Percentiles rank a stretch among this genome's conserved stretches.
These are phyloP conservation scores for Dendrophyllia cribrosa DNA, from an alignment of 64 coral and sea anemone genomes.

Conservation along the genomic window DNA sequence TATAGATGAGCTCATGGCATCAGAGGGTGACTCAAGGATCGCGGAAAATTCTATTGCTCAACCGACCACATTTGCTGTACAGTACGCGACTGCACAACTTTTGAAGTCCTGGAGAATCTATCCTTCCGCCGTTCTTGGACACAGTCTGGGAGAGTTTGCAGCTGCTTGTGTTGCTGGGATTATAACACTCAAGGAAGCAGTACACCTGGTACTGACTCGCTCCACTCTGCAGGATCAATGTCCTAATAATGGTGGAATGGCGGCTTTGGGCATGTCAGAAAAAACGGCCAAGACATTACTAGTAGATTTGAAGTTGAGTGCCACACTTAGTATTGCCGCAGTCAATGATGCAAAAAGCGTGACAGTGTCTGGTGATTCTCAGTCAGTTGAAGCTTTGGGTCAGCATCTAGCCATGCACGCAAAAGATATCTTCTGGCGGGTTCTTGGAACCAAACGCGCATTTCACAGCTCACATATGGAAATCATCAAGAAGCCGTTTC, in stretches of 20 bases:
- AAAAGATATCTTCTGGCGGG: slow-evolving; percentile 63
- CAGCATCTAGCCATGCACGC: slow-evolving; percentile 36
- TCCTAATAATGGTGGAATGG: slow-evolving; percentile 70
- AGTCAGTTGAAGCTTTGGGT: slow-evolving; percentile 49
- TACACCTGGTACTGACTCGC: slow-evolving; percentile 69
- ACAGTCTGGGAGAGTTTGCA: slow-evolving; percentile 89
- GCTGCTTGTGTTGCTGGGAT: slow-evolving; percentile 69
- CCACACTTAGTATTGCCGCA: slow-evolving; percentile 44
- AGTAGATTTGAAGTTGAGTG: slow-evolving; percentile 24
- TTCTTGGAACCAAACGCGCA: slow-evolving; percentile 70
- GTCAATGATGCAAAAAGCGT: slow-evolving; percentile 75
- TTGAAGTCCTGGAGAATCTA: slow-evolving; percentile 79
- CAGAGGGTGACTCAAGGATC: slow-evolving; percentile 57
- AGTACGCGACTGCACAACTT: slow-evolving; percentile 70
- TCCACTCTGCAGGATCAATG: slow-evolving; percentile 73
- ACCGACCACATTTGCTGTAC: slow-evolving; percentile 71
- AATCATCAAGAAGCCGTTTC: slow-evolving; percentile 47
- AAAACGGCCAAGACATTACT: slow-evolving; percentile 26
- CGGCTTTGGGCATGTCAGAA: slow-evolving; percentile 77
- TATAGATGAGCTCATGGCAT: slow-evolving; percentile 41
- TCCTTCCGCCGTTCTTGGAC: slow-evolving; percentile 81
- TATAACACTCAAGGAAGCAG: slow-evolving; percentile 61
- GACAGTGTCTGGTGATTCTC: slow-evolving; percentile 67
- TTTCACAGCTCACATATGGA: slow-evolving; percentile 85
- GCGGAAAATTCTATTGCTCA: slow-evolving; percentile 61